Percentiles rank a stretch among this genome's conserved stretches.
These are phyloP conservation scores for Pogonus chalceus DNA, from an alignment of 1,140 invertebrate species.

Conservation along the genomic window DNA sequence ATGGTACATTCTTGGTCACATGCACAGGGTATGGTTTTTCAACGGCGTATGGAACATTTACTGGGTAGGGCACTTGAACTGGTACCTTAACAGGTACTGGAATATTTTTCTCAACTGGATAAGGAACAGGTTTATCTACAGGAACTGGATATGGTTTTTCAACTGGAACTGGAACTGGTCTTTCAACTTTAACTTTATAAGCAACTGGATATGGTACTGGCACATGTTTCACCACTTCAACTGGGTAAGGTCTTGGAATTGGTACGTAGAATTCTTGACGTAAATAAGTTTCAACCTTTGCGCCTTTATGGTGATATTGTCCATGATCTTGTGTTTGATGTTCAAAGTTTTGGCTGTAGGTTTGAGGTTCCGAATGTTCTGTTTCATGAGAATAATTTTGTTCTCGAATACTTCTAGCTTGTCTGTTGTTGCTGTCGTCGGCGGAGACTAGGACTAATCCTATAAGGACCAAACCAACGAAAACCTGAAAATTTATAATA, in stretches of 20 bases:
- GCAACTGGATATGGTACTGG: slow-evolving; percentile 38
- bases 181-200: slow-evolving; percentile 36
- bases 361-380: neutral
- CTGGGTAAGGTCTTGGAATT: slow-evolving; percentile 27
- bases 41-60: slow-evolving; percentile 4
- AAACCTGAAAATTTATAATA: too few species aligned
- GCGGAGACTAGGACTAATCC: slow-evolving; percentile 23
- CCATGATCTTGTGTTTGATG: too few species aligned
- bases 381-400: neutral
- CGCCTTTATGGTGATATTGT: slow-evolving; percentile 21
- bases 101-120: slow-evolving; percentile 29
- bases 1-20: slow-evolving; percentile 33
- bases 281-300: slow-evolving; percentile 15
- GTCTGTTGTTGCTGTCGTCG: slow-evolving; percentile 27
- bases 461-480: slow-evolving; percentile 18
- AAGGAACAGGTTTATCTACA: slow-evolving; percentile 31
- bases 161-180: slow-evolving; percentile 16
- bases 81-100: slow-evolving; percentile 33
- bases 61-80: slow-evolving; percentile 25
- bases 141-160: slow-evolving; percentile 32
- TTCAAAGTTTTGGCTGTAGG: neutral
- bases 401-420: slow-evolving; percentile 21
- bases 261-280: slow-evolving; percentile 27
- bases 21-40: slow-evolving; percentile 25
- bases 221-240: slow-evolving; percentile 29